Base-by-base conservation (phyloP, 2,113 vertebrate genomes). In the Setophaga kirtlandii region DNA sequence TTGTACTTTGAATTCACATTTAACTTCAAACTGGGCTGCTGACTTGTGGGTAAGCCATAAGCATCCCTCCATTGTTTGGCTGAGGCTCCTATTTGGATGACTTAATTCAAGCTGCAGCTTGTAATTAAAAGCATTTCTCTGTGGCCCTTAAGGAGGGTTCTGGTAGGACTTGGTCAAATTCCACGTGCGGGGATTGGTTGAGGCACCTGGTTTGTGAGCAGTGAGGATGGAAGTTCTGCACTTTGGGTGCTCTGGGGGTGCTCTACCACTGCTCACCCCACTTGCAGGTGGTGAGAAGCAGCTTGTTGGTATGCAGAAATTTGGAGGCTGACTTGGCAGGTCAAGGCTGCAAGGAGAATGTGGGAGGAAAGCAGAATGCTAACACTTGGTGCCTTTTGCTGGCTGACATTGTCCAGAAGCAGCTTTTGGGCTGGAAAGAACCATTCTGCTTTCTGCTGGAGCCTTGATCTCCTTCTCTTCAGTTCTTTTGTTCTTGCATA, bases 71-170 rank as follows among this genome's bases (percentile, higher is more conserved):
- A 25, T 81, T 95, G 89, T 96, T 94, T 85, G 75, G 41, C 21
- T 56, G 58, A 56, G 28, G 31, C 49, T 95, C 1, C 12, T 67
- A 1, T 70, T 93, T 76, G 41, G 20, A 74, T 90, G 71, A 52
- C 64, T 83, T 77, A 31, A 81, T 83, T 86, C 69, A 59, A 12
- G 4, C n/a, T 87, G 69, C 62, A 53, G 37, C 73, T 79, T 24
- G n/a, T 93, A 93, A 95, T 93, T 90, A 76, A 80, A 93, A 95
- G 30, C 60, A 35, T 79, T 94, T 93, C 44, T 64, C 65, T 18
- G 10, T 41, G 27, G 77, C 53, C 37, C 44, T 64, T 52, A 13
- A 64, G 69, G 35, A 84, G 58, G n/a, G 9, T 64, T 85, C 39
- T 42, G 41, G 74, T 31, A 15, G 41, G 19, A 35, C 30, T 84